Percentiles rank a stretch among this genome's conserved stretches.
These are phyloP conservation scores for Aphis craccivora DNA, from an alignment of 1,140 invertebrate genomes.

Conservation along the genomic window DNA sequence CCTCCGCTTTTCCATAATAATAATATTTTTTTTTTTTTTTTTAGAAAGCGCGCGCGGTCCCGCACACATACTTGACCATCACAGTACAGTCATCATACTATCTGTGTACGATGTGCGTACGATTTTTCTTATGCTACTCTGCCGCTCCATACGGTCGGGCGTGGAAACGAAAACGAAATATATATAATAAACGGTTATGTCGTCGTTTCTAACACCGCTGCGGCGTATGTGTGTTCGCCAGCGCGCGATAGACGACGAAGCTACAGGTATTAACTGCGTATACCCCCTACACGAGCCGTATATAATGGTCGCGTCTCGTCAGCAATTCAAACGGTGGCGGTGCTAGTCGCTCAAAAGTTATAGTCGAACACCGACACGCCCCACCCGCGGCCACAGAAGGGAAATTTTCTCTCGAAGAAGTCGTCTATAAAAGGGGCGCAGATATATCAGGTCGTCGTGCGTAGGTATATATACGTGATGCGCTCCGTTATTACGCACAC, in stretches of 20 bases:
- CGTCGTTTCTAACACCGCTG: not conserved
- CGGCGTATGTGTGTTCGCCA: not conserved
- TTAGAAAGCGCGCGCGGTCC: conserved; percentile 15
- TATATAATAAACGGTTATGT: not conserved
- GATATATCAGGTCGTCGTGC: not conserved
- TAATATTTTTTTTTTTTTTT: conserved; percentile 17
- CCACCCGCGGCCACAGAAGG: not conserved
- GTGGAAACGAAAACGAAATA: conserved; percentile 1
- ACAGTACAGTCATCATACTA: not conserved
- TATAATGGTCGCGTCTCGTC: not conserved
- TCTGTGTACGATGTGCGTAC: not conserved
- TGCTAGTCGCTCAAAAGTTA: not conserved
- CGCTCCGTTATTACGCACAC: not conserved
- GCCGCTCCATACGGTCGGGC: not conserved
- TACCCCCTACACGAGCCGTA: not conserved
- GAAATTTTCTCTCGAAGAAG: not conserved
- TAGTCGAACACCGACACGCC: not conserved
- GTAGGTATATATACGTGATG: not conserved
- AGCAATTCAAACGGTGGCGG: not conserved
- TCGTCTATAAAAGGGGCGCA: not conserved
- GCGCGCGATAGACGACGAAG: not conserved
- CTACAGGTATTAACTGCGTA: not conserved
- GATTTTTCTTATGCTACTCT: not conserved
- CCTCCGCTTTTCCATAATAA: not conserved
- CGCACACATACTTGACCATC: too few species aligned